These are phyloP conservation scores for Dendrophyllia cribrosa DNA, from an alignment of 64 coral and sea anemone genomes.

Conservation along the genomic window DNA sequence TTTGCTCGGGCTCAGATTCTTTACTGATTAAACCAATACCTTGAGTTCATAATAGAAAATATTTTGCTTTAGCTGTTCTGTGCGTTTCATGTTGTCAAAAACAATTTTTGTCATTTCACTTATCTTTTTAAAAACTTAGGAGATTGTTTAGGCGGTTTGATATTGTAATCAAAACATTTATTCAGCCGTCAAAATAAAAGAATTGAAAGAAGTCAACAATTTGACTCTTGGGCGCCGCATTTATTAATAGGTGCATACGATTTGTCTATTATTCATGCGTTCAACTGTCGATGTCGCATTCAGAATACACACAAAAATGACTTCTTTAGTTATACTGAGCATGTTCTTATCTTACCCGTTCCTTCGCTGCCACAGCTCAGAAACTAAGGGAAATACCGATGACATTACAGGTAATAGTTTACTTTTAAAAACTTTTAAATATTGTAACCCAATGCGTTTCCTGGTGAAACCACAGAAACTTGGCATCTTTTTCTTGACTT, in stretches of 20 bases:
- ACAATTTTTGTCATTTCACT: too few species aligned
- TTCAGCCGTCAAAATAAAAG: neutral
- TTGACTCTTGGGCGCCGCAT: neutral
- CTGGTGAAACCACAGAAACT: neutral
- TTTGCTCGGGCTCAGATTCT: too few species aligned
- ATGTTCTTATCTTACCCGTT: neutral
- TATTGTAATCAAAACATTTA: constrained; percentile 11
- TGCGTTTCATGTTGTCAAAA: too few species aligned
- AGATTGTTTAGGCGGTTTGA: neutral
- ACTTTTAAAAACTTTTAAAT: neutral
- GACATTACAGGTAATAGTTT: constrained; percentile 12
- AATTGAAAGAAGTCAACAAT: neutral
- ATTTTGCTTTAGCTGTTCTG: too few species aligned
- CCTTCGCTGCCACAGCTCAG: neutral
- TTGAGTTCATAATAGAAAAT: too few species aligned
- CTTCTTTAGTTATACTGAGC: neutral
- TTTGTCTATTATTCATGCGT: constrained; percentile 1
- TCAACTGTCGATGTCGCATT: neutral
- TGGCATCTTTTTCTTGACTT: neutral
- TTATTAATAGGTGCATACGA: neutral
- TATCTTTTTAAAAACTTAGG: too few species aligned
- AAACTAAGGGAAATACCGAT: neutral
- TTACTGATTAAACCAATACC: too few species aligned
- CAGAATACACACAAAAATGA: neutral
- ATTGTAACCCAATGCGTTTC: too few species aligned